phyloP scores from a whole-genome alignment of 2,888 invertebrate species.

The Apoda limacodes region DNA sequence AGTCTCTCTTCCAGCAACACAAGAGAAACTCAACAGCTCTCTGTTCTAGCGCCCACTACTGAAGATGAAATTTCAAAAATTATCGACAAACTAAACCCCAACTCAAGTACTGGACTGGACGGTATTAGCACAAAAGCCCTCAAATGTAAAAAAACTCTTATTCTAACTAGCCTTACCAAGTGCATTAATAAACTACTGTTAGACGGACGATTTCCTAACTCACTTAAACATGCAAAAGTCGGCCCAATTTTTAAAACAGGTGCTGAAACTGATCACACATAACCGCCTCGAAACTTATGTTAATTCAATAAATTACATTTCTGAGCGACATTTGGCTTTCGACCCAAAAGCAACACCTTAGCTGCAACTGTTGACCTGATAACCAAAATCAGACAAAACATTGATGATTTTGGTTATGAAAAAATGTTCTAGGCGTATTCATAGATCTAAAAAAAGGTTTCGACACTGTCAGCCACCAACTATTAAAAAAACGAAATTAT shows the following conservation, averaged over 20 bases:
- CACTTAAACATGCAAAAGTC: conserved; percentile 5
- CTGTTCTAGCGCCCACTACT: neutral
- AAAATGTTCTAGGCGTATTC: neutral
- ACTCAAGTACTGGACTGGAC: conserved; percentile 4
- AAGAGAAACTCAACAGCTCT: neutral
- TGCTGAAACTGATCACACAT: conserved; percentile 2
- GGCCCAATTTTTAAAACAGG: conserved; percentile 8
- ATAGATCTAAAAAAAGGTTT: too few species aligned
- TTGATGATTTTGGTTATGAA: conserved; percentile 9
- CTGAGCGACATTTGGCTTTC: too few species aligned
- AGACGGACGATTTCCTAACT: conserved; percentile 7
- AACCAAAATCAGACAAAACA: conserved; percentile 6
- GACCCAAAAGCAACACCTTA: neutral
- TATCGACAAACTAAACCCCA: conserved; percentile 1
- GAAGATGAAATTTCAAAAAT: conserved; percentile 3
- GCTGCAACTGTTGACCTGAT: neutral
- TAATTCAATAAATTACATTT: neutral
- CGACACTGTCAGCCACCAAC: neutral
- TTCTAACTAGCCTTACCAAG: neutral
- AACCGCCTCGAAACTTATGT: conserved; percentile 1
- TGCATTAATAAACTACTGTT: conserved; percentile 7
- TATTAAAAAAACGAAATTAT: conserved; percentile 6
- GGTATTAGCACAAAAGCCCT: conserved; percentile 3
- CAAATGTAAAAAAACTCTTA: neutral
- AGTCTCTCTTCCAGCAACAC: too few species aligned